phyloP scores from a whole-genome alignment of 2,888 invertebrate species.

The Andricus curvator region DNA sequence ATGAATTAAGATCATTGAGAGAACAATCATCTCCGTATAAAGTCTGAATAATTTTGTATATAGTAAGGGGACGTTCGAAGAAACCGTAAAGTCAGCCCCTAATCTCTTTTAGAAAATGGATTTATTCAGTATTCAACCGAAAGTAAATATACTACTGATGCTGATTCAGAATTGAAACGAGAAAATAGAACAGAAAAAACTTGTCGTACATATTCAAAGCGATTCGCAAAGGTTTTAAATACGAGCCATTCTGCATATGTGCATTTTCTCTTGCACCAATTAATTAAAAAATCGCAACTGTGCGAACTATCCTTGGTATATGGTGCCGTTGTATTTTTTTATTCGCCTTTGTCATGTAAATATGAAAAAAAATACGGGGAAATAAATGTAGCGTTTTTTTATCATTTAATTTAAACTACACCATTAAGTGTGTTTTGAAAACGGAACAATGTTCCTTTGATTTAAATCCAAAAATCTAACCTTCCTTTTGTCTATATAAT shows the following conservation, averaged over 20 bases:
- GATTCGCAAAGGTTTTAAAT: constrained; percentile 32
- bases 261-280: constrained; percentile 53
- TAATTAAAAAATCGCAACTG: constrained; percentile 42
- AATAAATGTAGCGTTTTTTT: neutral
- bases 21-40: neutral
- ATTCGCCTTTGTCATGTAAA: neutral
- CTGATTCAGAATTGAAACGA: neutral
- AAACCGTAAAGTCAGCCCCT: no score
- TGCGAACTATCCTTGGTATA: constrained; percentile 45
- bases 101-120: neutral
- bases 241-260: constrained; percentile 47
- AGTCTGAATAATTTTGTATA: neutral
- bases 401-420: neutral
- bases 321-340: constrained; percentile 33
- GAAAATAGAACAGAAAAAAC: constrained; percentile 19
- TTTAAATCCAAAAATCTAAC: neutral
- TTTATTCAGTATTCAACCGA: neutral
- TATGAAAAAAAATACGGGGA: constrained; percentile 1
- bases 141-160: neutral
- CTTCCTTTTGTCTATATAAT: no score
- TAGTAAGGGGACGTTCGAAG: no score
- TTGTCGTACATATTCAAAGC: constrained; percentile 49
- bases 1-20: neutral
- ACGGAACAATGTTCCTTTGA: neutral
- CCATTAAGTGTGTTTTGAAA: neutral